Evolutionary conservation across 2,797 vertebrate species (phyloP), one percentile per base, ranked within the genome.

Genomic region (Cyclopterus lumpus): DNA sequence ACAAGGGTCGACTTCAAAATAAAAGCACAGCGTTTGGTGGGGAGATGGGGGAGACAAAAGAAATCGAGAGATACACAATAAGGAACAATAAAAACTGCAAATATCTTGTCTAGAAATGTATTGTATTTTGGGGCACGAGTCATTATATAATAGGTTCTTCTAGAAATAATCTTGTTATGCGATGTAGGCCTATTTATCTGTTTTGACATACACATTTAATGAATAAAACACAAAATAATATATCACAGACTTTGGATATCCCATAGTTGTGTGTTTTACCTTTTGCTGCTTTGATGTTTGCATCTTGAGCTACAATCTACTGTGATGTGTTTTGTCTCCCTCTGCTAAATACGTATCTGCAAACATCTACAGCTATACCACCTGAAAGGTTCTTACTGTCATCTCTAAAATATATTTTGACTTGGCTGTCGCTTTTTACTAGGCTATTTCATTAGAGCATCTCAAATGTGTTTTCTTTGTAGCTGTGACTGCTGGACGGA

Each of bases 1-100:
- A 9, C 64, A 24, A 6, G 32, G 20, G 10, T 3, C 6, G 8
- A 9, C 54, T 89, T 93, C 90, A 90, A 80, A 92, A 76, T 86
- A 90, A 92, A 71, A 88, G 84, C 79, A 28, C 66, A 0, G 10
- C 2, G 32, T 71, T 15, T 58, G 12, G 6, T 18, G 16, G 24
- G 14, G 53, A 15, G 5, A 14, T 51, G 49, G 14, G 15, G 1
- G 65, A 59, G 60, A 86, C 82, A 88, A 89, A 90, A 81, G 84
- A 81, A 69, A 71, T 26, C 1, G 51, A 67, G 7, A 53, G 22
- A 6, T 24, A 51, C 22, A 49, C 26, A 28, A 16, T 15, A 28
- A 28, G 28, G 14, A 61, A 65, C 36, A 79, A 49, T 30, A 53
- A 28, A 48, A 48, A 16, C 20, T 4, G 1, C 12, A 55, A 14